Percentiles rank a stretch among this genome's conserved stretches.
phyloP scores from a whole-genome alignment of 2,888 invertebrate species.

The Mantis religiosa region DNA sequence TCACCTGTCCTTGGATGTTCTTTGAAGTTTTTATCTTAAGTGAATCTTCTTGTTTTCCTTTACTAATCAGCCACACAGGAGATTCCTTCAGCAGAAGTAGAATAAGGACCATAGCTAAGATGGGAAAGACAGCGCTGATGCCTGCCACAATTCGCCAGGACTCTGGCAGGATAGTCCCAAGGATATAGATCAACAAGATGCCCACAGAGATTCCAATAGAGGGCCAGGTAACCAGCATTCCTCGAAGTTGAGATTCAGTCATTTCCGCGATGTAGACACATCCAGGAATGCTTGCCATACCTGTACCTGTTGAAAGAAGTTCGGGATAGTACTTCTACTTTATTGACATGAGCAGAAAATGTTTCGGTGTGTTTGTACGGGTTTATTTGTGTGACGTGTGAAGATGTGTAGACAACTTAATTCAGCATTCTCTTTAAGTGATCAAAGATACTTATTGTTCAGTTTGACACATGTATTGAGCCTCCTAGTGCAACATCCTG shows the following conservation, averaged over 20 bases:
- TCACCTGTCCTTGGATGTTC: background rate
- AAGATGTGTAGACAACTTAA: too few relatives aligned
- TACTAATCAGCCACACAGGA: constrained; percentile 51
- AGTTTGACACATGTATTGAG: too few relatives aligned
- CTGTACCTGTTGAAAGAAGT: constrained; percentile 33
- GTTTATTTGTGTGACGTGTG: too few relatives aligned
- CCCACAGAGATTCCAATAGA: constrained; percentile 28
- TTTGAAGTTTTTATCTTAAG: background rate
- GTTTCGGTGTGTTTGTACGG: too few relatives aligned
- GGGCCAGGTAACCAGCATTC: constrained; percentile 30
- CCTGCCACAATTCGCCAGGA: constrained; percentile 27
- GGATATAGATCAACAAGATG: constrained; percentile 25
- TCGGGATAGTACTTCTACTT: background rate
- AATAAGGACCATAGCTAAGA: constrained; percentile 49
- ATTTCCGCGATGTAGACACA: constrained; percentile 54
- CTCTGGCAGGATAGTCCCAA: constrained; percentile 15
- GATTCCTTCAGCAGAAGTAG: constrained; percentile 52
- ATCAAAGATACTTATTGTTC: too few relatives aligned
- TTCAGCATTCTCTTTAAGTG: too few relatives aligned
- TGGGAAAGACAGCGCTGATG: constrained; percentile 38
- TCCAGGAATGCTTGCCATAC: constrained; percentile 51
- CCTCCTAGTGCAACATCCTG: too few relatives aligned
- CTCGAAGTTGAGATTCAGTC: constrained; percentile 41
- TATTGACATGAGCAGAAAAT: too few relatives aligned
- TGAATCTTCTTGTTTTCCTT: constrained; percentile 19